phyloP scores from a whole-genome alignment of 2,888 invertebrate genomes.

The Oegoconia quadripuncta region DNA sequence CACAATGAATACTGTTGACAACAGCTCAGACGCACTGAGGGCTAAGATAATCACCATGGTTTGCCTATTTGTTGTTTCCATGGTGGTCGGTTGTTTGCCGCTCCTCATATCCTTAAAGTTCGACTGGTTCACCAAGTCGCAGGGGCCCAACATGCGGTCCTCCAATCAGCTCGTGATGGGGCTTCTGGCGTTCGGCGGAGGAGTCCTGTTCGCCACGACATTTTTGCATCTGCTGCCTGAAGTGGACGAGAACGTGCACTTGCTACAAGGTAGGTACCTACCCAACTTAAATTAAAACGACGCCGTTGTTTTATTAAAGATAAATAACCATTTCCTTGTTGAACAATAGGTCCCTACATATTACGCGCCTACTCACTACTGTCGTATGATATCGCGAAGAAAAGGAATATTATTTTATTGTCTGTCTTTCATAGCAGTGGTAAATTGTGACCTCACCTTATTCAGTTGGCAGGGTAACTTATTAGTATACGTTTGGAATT shows the following conservation, averaged over 20 bases:
- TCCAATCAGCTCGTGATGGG: slow-evolving; percentile 78
- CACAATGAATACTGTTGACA: slow-evolving; percentile 1
- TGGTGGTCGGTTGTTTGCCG: slow-evolving; percentile 87
- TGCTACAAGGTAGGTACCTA: slow-evolving; percentile 72
- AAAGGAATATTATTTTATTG: no score
- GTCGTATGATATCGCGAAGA: no score
- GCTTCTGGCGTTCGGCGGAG: slow-evolving; percentile 89
- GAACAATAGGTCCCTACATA: no score
- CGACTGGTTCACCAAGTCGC: slow-evolving; percentile 76
- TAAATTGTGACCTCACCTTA: no score
- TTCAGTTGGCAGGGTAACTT: no score
- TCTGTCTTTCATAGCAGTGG: no score
- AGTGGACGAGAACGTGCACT: slow-evolving; percentile 83
- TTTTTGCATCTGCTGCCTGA: slow-evolving; percentile 91
- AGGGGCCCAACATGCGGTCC: slow-evolving; percentile 60
- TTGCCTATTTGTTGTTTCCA: slow-evolving; percentile 86
- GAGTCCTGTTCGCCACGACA: slow-evolving; percentile 89
- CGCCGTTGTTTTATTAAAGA: background rate
- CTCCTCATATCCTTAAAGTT: slow-evolving; percentile 83
- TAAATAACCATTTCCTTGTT: slow-evolving; percentile 1
- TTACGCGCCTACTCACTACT: no score
- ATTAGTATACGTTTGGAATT: no score
- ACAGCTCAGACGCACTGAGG: slow-evolving; percentile 68
- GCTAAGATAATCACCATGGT: slow-evolving; percentile 91
- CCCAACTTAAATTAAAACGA: background rate